Base-by-base conservation (phyloP, 2,797 vertebrate genomes). In the Platalea minor region DNA sequence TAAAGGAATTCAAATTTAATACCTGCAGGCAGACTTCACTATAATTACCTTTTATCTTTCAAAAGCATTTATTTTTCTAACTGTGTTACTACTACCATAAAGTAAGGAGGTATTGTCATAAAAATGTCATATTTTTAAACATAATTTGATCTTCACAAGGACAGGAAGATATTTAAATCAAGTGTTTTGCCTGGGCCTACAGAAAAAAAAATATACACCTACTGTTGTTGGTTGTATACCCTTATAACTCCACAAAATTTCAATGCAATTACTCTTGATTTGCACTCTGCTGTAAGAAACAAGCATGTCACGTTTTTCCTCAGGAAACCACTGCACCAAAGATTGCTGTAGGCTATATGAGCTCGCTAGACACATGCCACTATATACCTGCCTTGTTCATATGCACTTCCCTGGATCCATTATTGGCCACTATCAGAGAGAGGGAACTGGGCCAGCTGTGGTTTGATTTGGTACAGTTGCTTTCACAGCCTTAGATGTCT, bases 191-290 rank as follows among this genome's bases (percentile, higher is more conserved):
- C 35, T 69, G 21, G 10, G 17, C 64, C 64, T 82, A 35, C 24
- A 46, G 31, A 24, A 48, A 53, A 41, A 84, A 86, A 65, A 41
- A 43, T 4, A 17, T 28, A 2, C 11, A 73, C 10, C 26, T 89
- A 4, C 18, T 19, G 9, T 39, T 92, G 43, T 77, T 82, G 67
- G 12, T 70, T 75, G 4, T 8, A 2, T 68, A 74, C 18, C 13
- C 41, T 75, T 91, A 14, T 46, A 89, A 70, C 19, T 75, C 43
- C 54, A 63, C 79, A 91, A 88, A 86, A 95, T 88, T 95, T 96
- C 76, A 95, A 54, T 94, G 79, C 60, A 88, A 89, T 96, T 95
- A 81, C 72, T 89, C 82, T 80, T 68, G 64, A 82, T 87, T 93
- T 93, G 51, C 87, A 92, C 72, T 78, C 53, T 80, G 13, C 37